These are phyloP conservation scores for Tamandua tetradactyla DNA, from an alignment of 2,797 vertebrate species.

Conservation along the genomic window DNA sequence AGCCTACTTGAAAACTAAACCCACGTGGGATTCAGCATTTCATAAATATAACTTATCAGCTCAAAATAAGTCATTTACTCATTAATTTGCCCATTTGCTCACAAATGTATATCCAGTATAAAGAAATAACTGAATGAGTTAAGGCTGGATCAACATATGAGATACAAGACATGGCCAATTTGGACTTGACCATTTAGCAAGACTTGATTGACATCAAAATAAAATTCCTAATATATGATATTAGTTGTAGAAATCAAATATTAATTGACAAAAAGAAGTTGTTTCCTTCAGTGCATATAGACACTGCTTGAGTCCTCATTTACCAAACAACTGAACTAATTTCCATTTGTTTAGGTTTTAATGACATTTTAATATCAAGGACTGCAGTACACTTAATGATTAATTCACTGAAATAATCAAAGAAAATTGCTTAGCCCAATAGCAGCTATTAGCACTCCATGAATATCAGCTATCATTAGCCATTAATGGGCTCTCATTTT, in stretches of 20 bases:
- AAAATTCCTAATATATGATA: neutral
- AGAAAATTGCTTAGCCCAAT: neutral
- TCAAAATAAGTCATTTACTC: neutral
- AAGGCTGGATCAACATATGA: neutral
- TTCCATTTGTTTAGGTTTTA: neutral
- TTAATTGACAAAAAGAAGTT: neutral
- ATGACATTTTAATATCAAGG: constrained; percentile 33
- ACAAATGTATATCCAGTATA: neutral
- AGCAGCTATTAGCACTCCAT: neutral
- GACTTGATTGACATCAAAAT: neutral
- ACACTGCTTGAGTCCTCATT: neutral
- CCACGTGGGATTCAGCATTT: neutral
- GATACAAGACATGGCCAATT: neutral
- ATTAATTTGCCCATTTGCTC: neutral
- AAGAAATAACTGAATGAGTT: neutral
- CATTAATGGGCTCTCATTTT: neutral
- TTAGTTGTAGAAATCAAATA: neutral
- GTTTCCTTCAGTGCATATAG: neutral
- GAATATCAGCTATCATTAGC: neutral
- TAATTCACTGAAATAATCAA: neutral
- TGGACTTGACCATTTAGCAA: neutral
- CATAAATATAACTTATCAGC: neutral
- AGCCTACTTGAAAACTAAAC: neutral
- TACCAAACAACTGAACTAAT: neutral
- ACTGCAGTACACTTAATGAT: neutral